These are phyloP conservation scores for Sepioteuthis lessoniana DNA, from an alignment of 2,888 invertebrate genomes.

Conservation along the genomic window DNA sequence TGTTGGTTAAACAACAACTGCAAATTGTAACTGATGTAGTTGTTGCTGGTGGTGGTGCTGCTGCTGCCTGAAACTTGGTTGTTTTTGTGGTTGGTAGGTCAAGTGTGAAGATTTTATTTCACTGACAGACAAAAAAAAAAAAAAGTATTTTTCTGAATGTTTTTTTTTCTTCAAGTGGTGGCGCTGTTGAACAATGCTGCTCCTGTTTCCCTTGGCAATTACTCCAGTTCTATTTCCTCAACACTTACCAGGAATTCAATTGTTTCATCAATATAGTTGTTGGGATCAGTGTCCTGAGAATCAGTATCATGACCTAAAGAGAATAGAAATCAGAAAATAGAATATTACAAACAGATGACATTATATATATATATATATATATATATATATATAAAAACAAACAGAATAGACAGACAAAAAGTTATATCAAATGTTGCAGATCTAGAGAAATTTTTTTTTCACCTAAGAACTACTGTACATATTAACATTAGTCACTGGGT, in stretches of 20 bases:
- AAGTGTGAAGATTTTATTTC: neutral
- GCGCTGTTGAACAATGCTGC: conserved; percentile 2
- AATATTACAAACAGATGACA: neutral
- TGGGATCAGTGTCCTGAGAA: conserved; percentile 87
- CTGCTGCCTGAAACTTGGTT: neutral
- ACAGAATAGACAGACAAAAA: neutral
- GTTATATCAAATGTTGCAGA: too few species aligned
- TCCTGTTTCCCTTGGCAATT: conserved; percentile 59
- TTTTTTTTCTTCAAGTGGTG: neutral
- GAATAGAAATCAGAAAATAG: neutral
- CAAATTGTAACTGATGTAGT: neutral
- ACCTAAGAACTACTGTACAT: too few species aligned
- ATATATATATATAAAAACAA: neutral
- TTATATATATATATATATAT: neutral
- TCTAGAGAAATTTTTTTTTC: too few species aligned
- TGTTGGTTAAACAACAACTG: neutral
- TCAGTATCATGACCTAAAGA: conserved; percentile 92
- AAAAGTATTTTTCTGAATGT: too few species aligned
- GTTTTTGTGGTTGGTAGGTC: neutral
- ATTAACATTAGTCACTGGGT: too few species aligned
- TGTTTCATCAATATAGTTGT: conserved; percentile 93
- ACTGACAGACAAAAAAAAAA: neutral
- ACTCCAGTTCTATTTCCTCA: conserved; percentile 83
- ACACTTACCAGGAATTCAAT: conserved; percentile 96
- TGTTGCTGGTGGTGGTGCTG: neutral